Percentiles rank a stretch among this genome's conserved stretches.
These are phyloP conservation scores for Clarias fuscus DNA, from an alignment of 2,797 vertebrate species.

Conservation along the genomic window DNA sequence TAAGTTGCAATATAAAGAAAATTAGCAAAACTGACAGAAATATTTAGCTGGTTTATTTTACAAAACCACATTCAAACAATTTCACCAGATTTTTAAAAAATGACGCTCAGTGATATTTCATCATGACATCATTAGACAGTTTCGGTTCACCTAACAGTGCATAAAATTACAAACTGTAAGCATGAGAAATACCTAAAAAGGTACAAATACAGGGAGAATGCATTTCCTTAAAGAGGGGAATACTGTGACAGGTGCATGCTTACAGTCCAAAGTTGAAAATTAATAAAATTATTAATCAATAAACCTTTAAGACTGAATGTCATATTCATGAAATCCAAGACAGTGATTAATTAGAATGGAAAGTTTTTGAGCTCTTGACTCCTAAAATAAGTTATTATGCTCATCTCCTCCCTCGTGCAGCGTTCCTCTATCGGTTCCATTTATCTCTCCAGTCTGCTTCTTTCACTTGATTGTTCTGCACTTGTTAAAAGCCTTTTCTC, in stretches of 20 bases:
- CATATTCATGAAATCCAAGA: background rate
- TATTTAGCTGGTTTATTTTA: background rate
- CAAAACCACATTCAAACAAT: background rate
- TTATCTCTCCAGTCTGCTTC: background rate
- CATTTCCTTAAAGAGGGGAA: background rate
- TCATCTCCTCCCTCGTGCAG: background rate
- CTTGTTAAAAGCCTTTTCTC: constrained; percentile 17
- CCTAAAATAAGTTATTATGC: constrained; percentile 20
- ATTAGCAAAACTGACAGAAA: background rate
- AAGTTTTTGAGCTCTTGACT: background rate
- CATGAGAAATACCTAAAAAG: background rate
- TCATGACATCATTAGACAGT: background rate
- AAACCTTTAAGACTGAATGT: background rate
- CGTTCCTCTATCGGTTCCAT: background rate
- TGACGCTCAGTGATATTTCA: background rate
- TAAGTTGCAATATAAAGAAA: background rate
- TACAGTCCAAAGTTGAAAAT: background rate
- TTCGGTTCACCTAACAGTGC: background rate
- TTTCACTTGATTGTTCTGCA: constrained; percentile 16
- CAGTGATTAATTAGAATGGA: background rate
- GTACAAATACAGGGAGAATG: background rate
- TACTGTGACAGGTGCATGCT: too few relatives aligned
- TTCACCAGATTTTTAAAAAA: background rate
- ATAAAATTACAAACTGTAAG: background rate
- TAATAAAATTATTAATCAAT: background rate